phyloP scores from a whole-genome alignment of 1,140 invertebrate genomes.

The Goniozus legneri region DNA sequence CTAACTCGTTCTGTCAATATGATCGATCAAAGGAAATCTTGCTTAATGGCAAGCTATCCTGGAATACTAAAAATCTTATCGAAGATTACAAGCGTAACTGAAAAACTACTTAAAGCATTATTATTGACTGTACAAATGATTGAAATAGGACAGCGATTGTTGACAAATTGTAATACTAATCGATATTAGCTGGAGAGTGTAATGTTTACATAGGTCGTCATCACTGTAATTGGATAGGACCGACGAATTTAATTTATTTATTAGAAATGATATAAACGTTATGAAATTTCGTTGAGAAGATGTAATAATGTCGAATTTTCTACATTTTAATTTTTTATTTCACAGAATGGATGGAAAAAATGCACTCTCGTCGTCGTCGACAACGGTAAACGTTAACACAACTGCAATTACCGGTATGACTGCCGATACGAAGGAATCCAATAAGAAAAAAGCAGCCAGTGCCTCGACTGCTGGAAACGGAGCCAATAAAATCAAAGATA shows the following conservation, averaged over 20 bases:
- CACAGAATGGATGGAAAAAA: conserved; percentile 37
- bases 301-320: too few species aligned
- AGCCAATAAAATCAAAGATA: conserved; percentile 44
- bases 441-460: conserved; percentile 37
- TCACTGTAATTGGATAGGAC: conserved; percentile 49
- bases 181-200: conserved; percentile 46
- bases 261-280: not conserved
- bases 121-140: too few species aligned
- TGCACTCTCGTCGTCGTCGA: conserved; percentile 32
- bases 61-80: too few species aligned
- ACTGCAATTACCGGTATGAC: conserved; percentile 21
- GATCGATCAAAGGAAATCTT: too few species aligned
- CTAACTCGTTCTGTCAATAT: too few species aligned
- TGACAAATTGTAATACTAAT: conserved; percentile 54
- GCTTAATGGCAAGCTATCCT: too few species aligned
- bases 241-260: conserved; percentile 20
- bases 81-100: too few species aligned
- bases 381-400: conserved; percentile 27
- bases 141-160: conserved; percentile 32
- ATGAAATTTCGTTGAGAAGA: too few species aligned
- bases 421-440: conserved; percentile 34
- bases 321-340: too few species aligned
- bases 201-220: conserved; percentile 49
- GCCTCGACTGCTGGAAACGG: conserved; percentile 15
- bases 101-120: too few species aligned